Evolutionary conservation across 2,797 vertebrate genomes (phyloP), one percentile per base, ranked within the genome.

Genomic region (Pampus argenteus): DNA sequence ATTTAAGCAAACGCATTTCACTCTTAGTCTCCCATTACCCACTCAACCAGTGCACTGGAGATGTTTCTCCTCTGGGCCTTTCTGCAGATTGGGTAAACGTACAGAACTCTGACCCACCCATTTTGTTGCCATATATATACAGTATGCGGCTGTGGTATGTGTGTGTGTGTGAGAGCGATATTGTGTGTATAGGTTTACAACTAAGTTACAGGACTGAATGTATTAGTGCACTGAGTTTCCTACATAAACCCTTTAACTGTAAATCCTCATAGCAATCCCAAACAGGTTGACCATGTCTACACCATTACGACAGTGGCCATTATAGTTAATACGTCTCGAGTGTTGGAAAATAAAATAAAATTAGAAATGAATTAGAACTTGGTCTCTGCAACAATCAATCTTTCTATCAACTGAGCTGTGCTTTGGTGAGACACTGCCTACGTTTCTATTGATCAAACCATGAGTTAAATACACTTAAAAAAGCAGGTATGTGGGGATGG

Each of bases 1-100:
- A 74, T 36, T 64, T 45, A 26, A 62, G 61, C 31, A 78, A 85
- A 83, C 62, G 59, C 50, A 65, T 75, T 79, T 66, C 50, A 74
- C 67, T 57, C 51, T 44, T 36, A 56, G 31, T 58, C 75, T 71
- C 36, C 59, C 58, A 50, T 77, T 67, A 60, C 51, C 28, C 29
- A 49, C 17, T 67, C 50, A 50, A 22, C 56, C 13, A 44, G 56
- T n/a, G 58, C 42, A 60, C 50, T 54, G 52, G 57, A 71, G 42
- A 66, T 52, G 42, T 49, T 56, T 44, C 45, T 69, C 52, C 61
- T 42, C 47, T 65, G 23, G 66, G 70, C 34, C 55, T 45, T 11
- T 45, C 25, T 73, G 58, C 68, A 67, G 70, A 63, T 55, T 36
- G 59, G 73, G 71, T 73, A 62, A 62, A 64, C 38, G 47, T 52